These are phyloP conservation scores for Lasioglossum baleicum DNA, from an alignment of 1,140 invertebrate species.

Conservation along the genomic window DNA sequence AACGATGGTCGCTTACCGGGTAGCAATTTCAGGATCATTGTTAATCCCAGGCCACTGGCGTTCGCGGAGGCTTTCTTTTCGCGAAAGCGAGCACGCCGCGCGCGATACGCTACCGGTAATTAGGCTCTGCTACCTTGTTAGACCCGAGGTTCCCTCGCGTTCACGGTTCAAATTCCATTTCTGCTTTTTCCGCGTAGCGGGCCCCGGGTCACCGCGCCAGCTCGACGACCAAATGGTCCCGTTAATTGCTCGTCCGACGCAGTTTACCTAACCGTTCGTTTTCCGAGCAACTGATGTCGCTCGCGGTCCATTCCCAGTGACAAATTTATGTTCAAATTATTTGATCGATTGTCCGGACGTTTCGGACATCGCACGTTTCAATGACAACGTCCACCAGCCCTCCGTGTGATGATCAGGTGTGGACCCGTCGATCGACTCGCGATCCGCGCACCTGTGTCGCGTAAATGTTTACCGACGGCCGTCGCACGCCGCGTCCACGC, in stretches of 20 bases:
- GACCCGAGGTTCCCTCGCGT: not conserved
- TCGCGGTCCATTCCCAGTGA: not conserved
- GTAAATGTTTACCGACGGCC: slow-evolving; percentile 67
- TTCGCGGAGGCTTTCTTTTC: not conserved
- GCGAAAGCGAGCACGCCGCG: not conserved
- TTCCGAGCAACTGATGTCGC: not conserved
- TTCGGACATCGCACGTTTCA: too few species aligned
- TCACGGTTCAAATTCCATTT: not conserved
- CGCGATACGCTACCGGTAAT: slow-evolving; percentile 1
- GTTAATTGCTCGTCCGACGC: not conserved
- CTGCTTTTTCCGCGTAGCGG: not conserved
- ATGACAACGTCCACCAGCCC: too few species aligned
- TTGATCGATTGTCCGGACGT: too few species aligned
- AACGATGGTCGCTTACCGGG: slow-evolving; percentile 20
- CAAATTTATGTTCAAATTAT: not conserved
- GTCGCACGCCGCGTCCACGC: slow-evolving; percentile 61
- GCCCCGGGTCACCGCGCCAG: not conserved
- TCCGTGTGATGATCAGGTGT: not conserved
- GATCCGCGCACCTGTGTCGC: slow-evolving; percentile 59
- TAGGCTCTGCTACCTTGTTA: slow-evolving; percentile 9
- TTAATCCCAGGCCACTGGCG: not conserved
- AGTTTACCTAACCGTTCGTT: not conserved
- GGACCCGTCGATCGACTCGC: not conserved
- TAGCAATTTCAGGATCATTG: slow-evolving; percentile 22
- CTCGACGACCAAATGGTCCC: not conserved